Conservation (phyloP, 1,140 invertebrate species). For the Prorops nasuta region DNA sequence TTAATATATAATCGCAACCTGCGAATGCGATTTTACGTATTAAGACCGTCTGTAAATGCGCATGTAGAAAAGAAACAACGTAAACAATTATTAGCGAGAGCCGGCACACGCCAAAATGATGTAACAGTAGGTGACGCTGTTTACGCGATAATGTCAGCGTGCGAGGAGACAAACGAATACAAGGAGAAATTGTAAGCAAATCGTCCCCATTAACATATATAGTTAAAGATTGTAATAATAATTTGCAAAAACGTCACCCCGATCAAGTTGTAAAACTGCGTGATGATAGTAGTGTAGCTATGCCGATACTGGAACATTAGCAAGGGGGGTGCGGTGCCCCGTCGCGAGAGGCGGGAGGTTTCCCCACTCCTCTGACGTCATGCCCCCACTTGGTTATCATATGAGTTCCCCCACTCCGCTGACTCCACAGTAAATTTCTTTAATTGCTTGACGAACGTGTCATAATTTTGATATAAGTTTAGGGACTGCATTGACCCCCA, state of each 20-base stretch:
- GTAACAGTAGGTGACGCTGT: slow-evolving; percentile 1
- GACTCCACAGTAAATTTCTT: too few relatives aligned
- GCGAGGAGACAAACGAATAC: slow-evolving; percentile 4
- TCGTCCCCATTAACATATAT: slow-evolving; percentile 9
- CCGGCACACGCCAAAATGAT: neutral
- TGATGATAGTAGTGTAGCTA: too few relatives aligned
- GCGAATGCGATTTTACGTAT: slow-evolving; percentile 4
- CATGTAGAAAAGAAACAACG: neutral
- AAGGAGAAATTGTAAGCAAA: slow-evolving; percentile 4
- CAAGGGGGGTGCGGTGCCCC: too few relatives aligned
- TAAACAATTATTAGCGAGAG: neutral
- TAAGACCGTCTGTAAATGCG: neutral
- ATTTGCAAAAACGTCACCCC: slow-evolving; percentile 8
- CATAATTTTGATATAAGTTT: too few relatives aligned
- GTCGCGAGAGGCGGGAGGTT: too few relatives aligned
- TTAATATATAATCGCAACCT: slow-evolving; percentile 9
- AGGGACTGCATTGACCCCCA: too few relatives aligned
- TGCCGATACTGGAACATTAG: too few relatives aligned
- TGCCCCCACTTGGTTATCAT: too few relatives aligned
- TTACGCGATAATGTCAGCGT: slow-evolving; percentile 1
- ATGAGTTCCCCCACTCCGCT: too few relatives aligned
- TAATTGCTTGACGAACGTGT: too few relatives aligned
- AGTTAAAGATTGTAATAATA: neutral
- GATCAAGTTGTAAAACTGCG: slow-evolving; percentile 6
- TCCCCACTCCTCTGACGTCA: too few relatives aligned